A percentile compares a stretch with the other conserved stretches of the same genome.
phyloP scores from a whole-genome alignment of 2,113 vertebrate species.

The Laticauda colubrina region DNA sequence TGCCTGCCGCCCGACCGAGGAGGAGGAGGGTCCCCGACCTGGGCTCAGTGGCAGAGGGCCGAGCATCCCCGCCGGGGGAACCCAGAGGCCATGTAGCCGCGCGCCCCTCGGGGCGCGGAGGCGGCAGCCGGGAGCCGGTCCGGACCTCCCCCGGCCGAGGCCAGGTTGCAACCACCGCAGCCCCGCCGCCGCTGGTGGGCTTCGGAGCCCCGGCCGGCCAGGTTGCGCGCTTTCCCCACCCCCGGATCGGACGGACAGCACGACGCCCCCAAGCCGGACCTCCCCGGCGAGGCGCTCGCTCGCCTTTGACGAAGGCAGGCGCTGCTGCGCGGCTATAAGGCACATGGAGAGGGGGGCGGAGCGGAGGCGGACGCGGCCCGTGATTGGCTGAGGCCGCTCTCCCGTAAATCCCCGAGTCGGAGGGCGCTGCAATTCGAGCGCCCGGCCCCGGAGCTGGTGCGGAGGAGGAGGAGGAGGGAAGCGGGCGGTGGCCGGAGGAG shows the following conservation, averaged over 20 bases:
- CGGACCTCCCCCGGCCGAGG: not conserved
- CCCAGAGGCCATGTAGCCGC: not conserved
- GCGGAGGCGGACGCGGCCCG: not conserved
- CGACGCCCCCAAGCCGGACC: fast-evolving
- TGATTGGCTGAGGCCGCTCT: no score
- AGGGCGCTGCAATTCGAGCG: not conserved
- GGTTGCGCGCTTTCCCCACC: not conserved
- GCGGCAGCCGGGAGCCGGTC: not conserved
- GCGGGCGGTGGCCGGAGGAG: not conserved
- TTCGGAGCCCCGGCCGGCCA: not conserved
- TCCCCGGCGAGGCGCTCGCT: no score
- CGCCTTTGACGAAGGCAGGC: not conserved
- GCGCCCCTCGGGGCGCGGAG: not conserved
- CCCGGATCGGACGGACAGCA: not conserved
- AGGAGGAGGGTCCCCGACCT: not conserved
- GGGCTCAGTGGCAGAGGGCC: not conserved
- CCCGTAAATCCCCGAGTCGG: not conserved
- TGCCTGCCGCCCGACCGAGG: not conserved
- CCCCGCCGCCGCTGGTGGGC: no score
- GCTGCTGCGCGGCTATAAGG: not conserved
- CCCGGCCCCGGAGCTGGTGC: no score
- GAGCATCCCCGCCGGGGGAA: not conserved
- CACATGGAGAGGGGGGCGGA: not conserved
- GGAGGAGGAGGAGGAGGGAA: not conserved
- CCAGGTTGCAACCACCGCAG: not conserved